These are phyloP conservation scores for Hylyphantes graminicola DNA, from an alignment of 1,140 invertebrate species.

Conservation along the genomic window DNA sequence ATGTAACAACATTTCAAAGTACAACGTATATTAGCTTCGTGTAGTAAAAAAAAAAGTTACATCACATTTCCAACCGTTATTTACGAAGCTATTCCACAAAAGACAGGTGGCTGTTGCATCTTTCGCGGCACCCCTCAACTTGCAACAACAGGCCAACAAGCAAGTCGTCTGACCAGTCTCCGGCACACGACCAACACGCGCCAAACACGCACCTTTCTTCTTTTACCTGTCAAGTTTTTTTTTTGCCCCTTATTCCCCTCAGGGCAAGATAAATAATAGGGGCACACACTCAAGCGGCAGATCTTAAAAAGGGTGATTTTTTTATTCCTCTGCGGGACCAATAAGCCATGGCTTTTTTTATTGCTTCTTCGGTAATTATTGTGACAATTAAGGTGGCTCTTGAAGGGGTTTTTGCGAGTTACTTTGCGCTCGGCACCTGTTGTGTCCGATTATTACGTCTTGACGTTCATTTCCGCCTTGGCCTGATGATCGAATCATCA, in stretches of 20 bases:
- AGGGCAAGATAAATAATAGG: neutral
- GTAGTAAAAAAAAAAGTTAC: too few relatives aligned
- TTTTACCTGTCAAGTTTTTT: neutral
- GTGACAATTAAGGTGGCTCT: conserved; percentile 19
- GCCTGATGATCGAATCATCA: neutral
- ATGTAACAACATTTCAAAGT: too few relatives aligned
- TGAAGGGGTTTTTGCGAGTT: neutral
- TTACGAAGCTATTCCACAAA: too few relatives aligned
- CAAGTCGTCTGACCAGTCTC: neutral
- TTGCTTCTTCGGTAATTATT: neutral
- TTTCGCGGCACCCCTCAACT: too few relatives aligned
- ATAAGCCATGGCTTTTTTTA: too few relatives aligned
- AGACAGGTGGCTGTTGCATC: neutral
- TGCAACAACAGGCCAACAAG: neutral
- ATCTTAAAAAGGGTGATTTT: conserved; percentile 12
- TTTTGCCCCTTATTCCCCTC: neutral
- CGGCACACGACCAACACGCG: conserved; percentile 28
- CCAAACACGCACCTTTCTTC: conserved; percentile 8
- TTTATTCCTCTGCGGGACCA: neutral
- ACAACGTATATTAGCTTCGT: too few relatives aligned
- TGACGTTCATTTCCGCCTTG: conserved; percentile 1
- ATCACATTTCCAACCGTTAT: too few relatives aligned
- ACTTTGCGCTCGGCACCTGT: conserved; percentile 28
- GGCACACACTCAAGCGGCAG: neutral
- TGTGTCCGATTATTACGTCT: neutral